Base-by-base conservation (phyloP, 2,888 invertebrate species). In the Tachina fera region DNA sequence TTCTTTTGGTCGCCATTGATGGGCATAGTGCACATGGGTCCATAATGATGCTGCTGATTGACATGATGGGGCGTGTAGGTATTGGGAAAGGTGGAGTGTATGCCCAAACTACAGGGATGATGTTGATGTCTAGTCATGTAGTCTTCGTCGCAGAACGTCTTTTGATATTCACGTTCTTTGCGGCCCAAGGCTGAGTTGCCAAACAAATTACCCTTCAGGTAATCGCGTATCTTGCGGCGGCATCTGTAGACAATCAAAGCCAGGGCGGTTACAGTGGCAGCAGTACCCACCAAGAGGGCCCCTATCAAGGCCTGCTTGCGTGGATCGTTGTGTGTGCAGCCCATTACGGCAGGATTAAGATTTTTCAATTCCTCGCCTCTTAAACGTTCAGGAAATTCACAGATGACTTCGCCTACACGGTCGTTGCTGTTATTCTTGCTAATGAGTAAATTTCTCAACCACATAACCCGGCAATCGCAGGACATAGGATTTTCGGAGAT, bases 131-230 rank as follows among this genome's bases (percentile, higher is more conserved):
- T 92, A n/a, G 93, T 90, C 91, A 93, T 91, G 93, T 96, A 97
- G 91, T 97, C 97, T 91, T 97, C 97, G 89, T 97, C 97, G 85
- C 97, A 96, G 92, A 96, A 97, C 4, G 97, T 97, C 93, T 97
- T 97, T 92, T 97, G 97, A 92, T 97, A 97, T 91, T 97, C 97
- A 89, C 97, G 96, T 92, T 97, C 97, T 91, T 97, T 97, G 71
- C 96, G 94, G 1, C 93, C 93, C 72, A 93, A 85, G 8, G 93
- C 92, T 11, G 92, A 92, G 79, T 90, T 92, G 71, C 92, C 92
- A 92, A 93, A 93, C 56, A 91, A 79, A 39, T 92, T 91, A 68
- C 95, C 97, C 91, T 97, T 97, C 86, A 97, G 94, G 70, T 96
- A 96, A 90, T 97, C 97, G 77, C 96, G 95, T 88, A 97, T 92